A percentile compares a stretch with the other conserved stretches of the same genome.
These are phyloP conservation scores for Folsomia candida DNA, from an alignment of 2,888 invertebrate species.

Conservation along the genomic window DNA sequence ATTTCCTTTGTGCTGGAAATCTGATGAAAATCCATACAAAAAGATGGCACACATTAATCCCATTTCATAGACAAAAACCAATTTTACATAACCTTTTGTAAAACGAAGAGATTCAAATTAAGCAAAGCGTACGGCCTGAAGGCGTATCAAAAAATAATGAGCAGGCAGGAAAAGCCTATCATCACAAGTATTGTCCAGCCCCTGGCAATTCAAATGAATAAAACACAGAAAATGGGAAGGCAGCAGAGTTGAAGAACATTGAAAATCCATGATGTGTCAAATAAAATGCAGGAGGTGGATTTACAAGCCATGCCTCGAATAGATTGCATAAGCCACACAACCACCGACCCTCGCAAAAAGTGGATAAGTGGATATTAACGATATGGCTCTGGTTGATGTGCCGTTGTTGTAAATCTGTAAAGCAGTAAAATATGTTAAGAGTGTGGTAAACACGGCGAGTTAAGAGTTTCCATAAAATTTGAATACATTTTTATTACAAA, in stretches of 20 bases:
- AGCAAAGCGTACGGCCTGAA: constrained; percentile 24
- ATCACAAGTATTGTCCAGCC: constrained; percentile 32
- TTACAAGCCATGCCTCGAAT: no score
- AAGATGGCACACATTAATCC: no score
- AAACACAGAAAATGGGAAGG: neutral
- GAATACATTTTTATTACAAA: neutral
- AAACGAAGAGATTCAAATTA: constrained; percentile 2
- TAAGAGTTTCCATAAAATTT: neutral
- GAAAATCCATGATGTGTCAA: neutral
- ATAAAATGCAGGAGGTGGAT: constrained; percentile 4
- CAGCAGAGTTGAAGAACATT: neutral
- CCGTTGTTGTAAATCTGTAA: no score
- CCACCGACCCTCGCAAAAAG: neutral
- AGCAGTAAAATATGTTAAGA: neutral
- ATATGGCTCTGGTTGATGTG: no score
- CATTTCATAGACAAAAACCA: no score
- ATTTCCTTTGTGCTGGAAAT: no score
- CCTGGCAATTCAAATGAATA: constrained; percentile 6
- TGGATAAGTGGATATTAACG: neutral
- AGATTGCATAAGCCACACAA: neutral
- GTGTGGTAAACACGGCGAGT: neutral
- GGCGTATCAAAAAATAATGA: constrained; percentile 40
- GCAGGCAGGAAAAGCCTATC: constrained; percentile 32
- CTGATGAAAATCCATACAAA: no score
- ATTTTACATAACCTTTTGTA: no score